A percentile compares a stretch with the other conserved stretches of the same genome.
phyloP scores from a whole-genome alignment of 2,888 invertebrate species.

The Prenolepis imparis region DNA sequence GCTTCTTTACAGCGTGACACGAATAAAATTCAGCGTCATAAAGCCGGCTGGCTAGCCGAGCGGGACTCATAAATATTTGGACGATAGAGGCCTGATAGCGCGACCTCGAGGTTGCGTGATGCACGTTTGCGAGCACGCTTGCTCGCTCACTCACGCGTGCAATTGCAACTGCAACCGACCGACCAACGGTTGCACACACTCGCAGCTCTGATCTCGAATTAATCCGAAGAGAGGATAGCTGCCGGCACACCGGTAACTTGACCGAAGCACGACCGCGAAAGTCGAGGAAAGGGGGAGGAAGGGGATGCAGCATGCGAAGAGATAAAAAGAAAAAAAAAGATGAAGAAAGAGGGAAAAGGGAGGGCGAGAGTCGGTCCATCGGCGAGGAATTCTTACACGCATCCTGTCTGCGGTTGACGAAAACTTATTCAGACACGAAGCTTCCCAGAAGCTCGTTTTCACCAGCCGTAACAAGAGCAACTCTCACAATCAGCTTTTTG shows the following conservation, averaged over 20 bases:
- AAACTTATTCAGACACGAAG: conserved; percentile 84
- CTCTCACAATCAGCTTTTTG: conserved; percentile 30
- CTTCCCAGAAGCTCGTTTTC: conserved; percentile 80
- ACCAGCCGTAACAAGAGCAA: conserved; percentile 37
- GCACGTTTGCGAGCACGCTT: conserved; percentile 41
- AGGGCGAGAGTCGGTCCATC: conserved; percentile 61
- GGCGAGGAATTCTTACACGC: conserved; percentile 83
- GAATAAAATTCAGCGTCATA: conserved; percentile 74
- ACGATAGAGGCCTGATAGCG: conserved; percentile 76
- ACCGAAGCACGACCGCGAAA: conserved; percentile 78
- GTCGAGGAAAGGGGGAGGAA: conserved; percentile 51
- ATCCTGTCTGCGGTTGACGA: conserved; percentile 85
- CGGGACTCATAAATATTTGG: conserved; percentile 80
- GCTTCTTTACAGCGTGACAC: conserved; percentile 62
- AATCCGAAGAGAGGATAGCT: conserved; percentile 80
- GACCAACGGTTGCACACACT: conserved; percentile 53
- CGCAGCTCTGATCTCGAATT: conserved; percentile 80
- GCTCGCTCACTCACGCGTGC: conserved; percentile 23
- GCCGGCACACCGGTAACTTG: conserved; percentile 80
- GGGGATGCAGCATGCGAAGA: background rate
- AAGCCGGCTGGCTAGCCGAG: conserved; percentile 65
- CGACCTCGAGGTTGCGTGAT: conserved; percentile 69
- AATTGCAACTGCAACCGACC: conserved; percentile 55
- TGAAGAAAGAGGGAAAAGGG: conserved; percentile 49
- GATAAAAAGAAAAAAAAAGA: conserved; percentile 44